Evolutionary conservation across 2,113 vertebrate genomes (phyloP).

Genomic region (Trichomycterus rosablanca): DNA sequence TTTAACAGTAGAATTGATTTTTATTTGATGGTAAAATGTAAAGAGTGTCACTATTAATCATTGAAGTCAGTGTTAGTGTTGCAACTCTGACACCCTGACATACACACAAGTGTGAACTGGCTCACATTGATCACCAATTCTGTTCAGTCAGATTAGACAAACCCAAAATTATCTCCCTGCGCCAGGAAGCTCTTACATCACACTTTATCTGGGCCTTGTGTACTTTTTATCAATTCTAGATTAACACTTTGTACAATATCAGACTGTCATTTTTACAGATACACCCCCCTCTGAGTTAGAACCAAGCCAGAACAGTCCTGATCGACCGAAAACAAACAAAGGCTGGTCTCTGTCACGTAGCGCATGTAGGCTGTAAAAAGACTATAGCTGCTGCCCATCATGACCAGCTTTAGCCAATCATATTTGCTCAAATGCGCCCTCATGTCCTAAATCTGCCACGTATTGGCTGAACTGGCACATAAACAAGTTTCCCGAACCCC

Average conservation of each 20-base stretch:
- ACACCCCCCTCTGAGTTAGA: too few species aligned
- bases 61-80: too few species aligned
- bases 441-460: neutral
- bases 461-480: constrained; percentile 42
- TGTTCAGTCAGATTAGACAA: neutral
- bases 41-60: too few species aligned
- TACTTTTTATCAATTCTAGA: neutral
- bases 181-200: constrained; percentile 24
- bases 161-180: neutral
- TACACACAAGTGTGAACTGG: too few species aligned
- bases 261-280: too few species aligned
- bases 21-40: too few species aligned
- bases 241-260: too few species aligned
- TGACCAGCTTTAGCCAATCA: constrained; percentile 36
- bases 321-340: neutral
- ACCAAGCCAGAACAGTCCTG: neutral
- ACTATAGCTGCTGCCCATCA: constrained; percentile 19
- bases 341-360: constrained; percentile 41
- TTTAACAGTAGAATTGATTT: too few species aligned
- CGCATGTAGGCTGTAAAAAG: constrained; percentile 32
- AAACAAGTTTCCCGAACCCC: constrained; percentile 18
- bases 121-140: too few species aligned
- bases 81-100: too few species aligned
- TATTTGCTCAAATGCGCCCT: neutral
- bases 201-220: too few species aligned